Conservation (phyloP, 1,140 invertebrate species). For the Cyclargus thomasi region DNA sequence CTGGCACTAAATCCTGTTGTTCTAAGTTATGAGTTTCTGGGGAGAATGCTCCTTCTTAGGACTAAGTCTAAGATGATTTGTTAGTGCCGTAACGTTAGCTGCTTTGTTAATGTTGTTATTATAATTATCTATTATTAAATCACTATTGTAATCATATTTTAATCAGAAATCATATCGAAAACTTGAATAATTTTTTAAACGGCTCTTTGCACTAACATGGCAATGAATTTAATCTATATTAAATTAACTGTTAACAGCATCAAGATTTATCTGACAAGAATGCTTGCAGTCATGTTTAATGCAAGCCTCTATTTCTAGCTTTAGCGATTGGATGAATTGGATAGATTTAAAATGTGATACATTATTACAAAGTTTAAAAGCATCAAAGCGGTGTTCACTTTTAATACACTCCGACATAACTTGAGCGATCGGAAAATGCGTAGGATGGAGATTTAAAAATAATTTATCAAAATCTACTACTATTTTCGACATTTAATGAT, state of each 20-base stretch:
- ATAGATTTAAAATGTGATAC: neutral
- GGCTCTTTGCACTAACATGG: neutral
- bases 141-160: neutral
- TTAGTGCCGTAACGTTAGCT: neutral
- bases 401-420: neutral
- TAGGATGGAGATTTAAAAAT: neutral
- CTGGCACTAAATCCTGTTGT: neutral
- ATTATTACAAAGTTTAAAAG: neutral
- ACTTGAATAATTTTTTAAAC: neutral
- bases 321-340: neutral
- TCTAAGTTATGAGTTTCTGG: neutral
- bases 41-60: neutral
- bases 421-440: neutral
- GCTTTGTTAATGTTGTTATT: neutral
- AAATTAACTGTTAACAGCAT: neutral
- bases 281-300: neutral
- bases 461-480: neutral
- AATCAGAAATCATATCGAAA: too few relatives aligned
- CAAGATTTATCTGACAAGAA: neutral
- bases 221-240: neutral
- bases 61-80: neutral
- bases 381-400: neutral
- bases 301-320: neutral
- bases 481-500: neutral
- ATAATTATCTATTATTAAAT: neutral